These are phyloP conservation scores for Tachuris rubrigastra DNA, from an alignment of 2,113 vertebrate species.

Conservation along the genomic window DNA sequence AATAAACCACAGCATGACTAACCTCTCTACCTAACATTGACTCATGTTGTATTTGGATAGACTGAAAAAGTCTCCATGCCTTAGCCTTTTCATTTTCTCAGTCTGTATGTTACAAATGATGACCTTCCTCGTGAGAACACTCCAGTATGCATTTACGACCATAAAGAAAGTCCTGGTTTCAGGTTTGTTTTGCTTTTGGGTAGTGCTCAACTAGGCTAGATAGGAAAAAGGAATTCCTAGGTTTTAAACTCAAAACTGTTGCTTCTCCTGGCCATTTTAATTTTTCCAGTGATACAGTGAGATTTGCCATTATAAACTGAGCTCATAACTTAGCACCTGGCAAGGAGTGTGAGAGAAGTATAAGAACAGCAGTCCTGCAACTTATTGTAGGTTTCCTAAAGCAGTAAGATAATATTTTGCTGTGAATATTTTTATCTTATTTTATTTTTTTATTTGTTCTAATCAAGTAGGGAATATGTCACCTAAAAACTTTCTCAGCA, in stretches of 20 bases:
- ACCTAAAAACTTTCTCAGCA: neutral
- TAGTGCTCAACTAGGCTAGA: neutral
- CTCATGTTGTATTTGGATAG: neutral
- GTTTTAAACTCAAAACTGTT: neutral
- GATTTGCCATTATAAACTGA: neutral
- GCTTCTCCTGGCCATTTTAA: neutral
- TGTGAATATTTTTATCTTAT: neutral
- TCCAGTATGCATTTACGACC: neutral
- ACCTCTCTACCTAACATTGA: slow-evolving; percentile 8
- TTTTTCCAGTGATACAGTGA: neutral
- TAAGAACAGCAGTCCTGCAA: neutral
- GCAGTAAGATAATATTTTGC: neutral
- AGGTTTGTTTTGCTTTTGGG: neutral
- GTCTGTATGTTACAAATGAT: neutral
- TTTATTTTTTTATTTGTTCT: neutral
- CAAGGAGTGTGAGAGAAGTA: neutral
- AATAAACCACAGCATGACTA: slow-evolving; percentile 31
- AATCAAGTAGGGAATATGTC: neutral
- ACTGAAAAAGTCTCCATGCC: neutral
- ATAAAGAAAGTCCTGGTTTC: neutral
- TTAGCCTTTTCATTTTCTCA: neutral
- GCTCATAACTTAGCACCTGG: neutral
- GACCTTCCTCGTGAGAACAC: neutral
- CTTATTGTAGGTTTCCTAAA: neutral
- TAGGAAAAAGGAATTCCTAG: neutral